A percentile compares a stretch with the other conserved stretches of the same genome.
These are phyloP conservation scores for Coracopsis vasa DNA, from an alignment of 2,113 vertebrate genomes.

Conservation along the genomic window DNA sequence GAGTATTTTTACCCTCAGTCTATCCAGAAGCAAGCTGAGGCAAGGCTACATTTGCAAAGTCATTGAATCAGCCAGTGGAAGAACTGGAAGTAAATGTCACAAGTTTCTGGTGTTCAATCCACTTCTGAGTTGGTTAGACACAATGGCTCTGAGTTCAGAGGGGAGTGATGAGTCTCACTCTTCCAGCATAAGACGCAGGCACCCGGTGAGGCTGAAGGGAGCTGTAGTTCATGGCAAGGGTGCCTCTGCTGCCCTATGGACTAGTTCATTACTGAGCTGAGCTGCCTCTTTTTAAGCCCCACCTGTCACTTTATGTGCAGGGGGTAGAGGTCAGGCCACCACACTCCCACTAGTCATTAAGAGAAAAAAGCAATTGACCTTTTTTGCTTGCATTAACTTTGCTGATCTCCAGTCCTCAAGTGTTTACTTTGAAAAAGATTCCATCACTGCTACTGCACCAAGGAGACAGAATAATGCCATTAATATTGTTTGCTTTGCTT, in stretches of 20 bases:
- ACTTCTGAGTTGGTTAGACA: not conserved
- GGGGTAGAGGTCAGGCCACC: conserved; percentile 63
- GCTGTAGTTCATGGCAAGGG: not conserved
- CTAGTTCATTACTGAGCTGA: not conserved
- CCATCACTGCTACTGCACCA: conserved; percentile 33
- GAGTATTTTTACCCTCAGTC: not conserved
- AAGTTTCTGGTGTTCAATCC: not conserved
- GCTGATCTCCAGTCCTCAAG: conserved; percentile 41
- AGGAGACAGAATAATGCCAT: conserved; percentile 62
- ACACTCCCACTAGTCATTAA: conserved; percentile 58
- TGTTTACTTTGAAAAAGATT: conserved; percentile 72
- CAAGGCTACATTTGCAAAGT: not conserved
- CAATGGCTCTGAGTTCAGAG: not conserved
- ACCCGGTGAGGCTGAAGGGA: not conserved
- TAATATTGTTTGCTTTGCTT: conserved; percentile 70
- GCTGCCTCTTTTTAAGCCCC: not conserved
- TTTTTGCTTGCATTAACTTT: conserved; percentile 50
- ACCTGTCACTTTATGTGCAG: conserved; percentile 9
- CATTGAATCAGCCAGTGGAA: not conserved
- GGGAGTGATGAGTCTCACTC: not conserved
- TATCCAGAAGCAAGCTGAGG: not conserved
- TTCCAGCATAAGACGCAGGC: not conserved
- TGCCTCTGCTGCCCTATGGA: not conserved
- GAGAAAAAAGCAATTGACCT: conserved; percentile 60
- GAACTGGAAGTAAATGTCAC: not conserved